A percentile compares a stretch with the other conserved stretches of the same genome.
phyloP scores from a whole-genome alignment of 2,797 vertebrate species.

The Anas acuta region DNA sequence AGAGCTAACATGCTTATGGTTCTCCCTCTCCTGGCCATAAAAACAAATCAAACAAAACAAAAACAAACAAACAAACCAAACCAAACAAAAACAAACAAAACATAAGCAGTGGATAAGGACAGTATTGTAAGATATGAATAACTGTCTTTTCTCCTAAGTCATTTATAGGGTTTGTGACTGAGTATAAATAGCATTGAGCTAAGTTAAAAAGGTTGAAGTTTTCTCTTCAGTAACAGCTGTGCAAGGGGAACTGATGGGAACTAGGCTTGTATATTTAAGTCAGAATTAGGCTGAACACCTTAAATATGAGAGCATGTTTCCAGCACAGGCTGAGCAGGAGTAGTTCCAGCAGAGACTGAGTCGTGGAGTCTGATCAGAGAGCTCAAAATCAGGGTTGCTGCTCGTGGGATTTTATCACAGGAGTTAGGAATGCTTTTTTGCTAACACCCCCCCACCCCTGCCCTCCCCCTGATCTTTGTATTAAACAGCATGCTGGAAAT shows the following conservation, averaged over 20 bases:
- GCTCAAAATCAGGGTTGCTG: background rate
- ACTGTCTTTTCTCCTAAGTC: background rate
- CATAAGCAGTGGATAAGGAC: fast-evolving
- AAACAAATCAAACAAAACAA: background rate
- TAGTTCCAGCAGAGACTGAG: background rate
- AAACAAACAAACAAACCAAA: background rate
- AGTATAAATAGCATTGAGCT: background rate
- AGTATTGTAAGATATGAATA: background rate
- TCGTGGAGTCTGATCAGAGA: background rate
- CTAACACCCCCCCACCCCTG: background rate
- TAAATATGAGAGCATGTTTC: background rate
- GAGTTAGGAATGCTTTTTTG: background rate
- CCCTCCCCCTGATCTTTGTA: background rate
- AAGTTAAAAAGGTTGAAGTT: background rate
- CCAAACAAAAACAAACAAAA: background rate
- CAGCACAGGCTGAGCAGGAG: background rate
- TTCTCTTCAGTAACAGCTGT: background rate
- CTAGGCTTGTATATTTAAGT: background rate
- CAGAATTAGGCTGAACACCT: background rate
- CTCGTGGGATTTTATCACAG: background rate
- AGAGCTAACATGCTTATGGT: background rate
- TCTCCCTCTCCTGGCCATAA: background rate
- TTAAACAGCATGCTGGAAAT: background rate
- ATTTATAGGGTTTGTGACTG: background rate
- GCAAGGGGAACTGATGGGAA: background rate